Conservation (phyloP, 2,113 vertebrate species). For the Tricholaema leucomelas region DNA sequence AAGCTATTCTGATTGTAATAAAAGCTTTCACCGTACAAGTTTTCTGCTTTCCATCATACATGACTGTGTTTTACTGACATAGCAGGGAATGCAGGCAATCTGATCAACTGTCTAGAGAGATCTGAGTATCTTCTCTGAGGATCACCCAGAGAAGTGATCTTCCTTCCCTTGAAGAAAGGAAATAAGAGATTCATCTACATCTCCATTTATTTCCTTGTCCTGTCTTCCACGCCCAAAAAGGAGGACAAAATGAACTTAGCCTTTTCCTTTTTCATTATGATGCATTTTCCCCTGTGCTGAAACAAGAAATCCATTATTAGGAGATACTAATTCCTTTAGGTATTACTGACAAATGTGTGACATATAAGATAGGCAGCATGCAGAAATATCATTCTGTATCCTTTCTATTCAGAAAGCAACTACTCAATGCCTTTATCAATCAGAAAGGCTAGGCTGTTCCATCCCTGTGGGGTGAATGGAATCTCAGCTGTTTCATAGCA, state of each 20-base stretch:
- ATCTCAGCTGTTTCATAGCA: background rate
- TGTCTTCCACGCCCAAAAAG: background rate
- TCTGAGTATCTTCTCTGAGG: background rate
- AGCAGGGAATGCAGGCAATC: background rate
- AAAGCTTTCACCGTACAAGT: background rate
- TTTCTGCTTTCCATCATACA: background rate
- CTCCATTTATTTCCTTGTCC: background rate
- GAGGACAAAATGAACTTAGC: background rate
- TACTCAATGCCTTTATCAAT: background rate
- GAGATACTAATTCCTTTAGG: background rate
- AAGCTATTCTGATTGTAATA: background rate
- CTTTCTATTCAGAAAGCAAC: background rate
- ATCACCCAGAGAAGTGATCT: background rate
- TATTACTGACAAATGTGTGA: background rate
- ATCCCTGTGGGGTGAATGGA: background rate
- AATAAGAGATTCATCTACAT: background rate
- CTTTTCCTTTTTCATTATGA: background rate
- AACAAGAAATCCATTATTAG: background rate
- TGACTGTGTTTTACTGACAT: background rate
- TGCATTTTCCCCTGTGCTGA: background rate
- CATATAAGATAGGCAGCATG: background rate
- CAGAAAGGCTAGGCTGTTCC: background rate
- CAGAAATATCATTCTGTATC: background rate
- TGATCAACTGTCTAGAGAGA: background rate
- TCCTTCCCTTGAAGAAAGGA: background rate